Base-by-base conservation (phyloP, 1,140 invertebrate genomes). In the Sipha flava region DNA sequence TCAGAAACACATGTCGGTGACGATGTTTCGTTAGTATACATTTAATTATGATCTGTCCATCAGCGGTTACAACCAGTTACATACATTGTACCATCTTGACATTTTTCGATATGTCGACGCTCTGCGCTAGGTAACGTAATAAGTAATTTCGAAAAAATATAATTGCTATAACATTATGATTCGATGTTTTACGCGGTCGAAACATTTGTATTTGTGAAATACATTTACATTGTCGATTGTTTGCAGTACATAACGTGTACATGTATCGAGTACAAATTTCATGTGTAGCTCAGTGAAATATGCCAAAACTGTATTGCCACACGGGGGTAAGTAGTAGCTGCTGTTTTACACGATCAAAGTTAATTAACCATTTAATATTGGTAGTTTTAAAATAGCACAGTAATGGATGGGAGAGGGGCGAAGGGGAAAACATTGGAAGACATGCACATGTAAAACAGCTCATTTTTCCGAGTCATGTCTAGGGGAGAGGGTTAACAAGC, bases 281-380 rank as follows among this genome's bases (percentile, higher is more conserved):
- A n/a, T 43, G 37, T 66, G n/a, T 66, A 34, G 31, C 34, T 64
- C 7, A 26, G 66, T 29, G 23, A 70, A 47, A 70, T 70, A 43
- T 70, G 66, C 66, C 66, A 47, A 70, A 70, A n/a, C 40, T 3
- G 26, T 18, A 70, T 47, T 29, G 23, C 21, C 23, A 7, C 21
- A 5, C 9, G 26, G 16, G 37, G 26, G 40, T 45, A 47, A 45
- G 66, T 70, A 45, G 40, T 18, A 31, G 21, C 21, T 29, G 49
- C 31, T 57, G 73, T 77, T 77, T 57, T 57, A 77, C 73, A 77
- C 49, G 52, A 77, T 77, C 73, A 5, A 26, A 26, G 34, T 77
- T 40, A 77, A 77, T 77, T 59, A 59, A 77, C 49, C 72, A 34
- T 75, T 75, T 75, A 75, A 75, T 75, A 75, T 52, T 14, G 26